These are phyloP conservation scores for Latheticus oryzae DNA, from an alignment of 2,888 invertebrate genomes.

Conservation along the genomic window DNA sequence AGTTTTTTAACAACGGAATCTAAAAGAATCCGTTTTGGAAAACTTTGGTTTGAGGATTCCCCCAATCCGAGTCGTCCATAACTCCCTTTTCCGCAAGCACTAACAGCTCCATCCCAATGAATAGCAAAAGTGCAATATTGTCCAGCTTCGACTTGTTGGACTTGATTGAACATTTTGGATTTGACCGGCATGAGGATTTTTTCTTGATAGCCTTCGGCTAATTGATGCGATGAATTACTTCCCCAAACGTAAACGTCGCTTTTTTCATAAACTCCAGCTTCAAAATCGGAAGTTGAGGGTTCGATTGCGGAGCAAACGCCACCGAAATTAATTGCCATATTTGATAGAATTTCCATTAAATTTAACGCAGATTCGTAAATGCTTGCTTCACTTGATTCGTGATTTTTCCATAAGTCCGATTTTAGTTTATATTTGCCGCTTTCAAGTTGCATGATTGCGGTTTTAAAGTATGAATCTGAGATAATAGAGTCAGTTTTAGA, in stretches of 20 bases:
- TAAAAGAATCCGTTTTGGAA: slow-evolving; percentile 69
- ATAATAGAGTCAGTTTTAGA: slow-evolving; percentile 48
- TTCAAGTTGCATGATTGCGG: slow-evolving; percentile 56
- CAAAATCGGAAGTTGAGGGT: slow-evolving; percentile 47
- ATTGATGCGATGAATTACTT: slow-evolving; percentile 74
- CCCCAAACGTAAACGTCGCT: slow-evolving; percentile 74
- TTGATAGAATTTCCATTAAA: slow-evolving; percentile 68
- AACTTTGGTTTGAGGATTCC: slow-evolving; percentile 71
- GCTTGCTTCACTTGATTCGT: slow-evolving; percentile 45
- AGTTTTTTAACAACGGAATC: slow-evolving; percentile 67
- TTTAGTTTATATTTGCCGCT: slow-evolving; percentile 51
- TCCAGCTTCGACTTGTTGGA: slow-evolving; percentile 73
- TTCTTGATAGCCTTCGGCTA: slow-evolving; percentile 72
- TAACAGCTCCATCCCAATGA: slow-evolving; percentile 70
- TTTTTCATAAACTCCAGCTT: slow-evolving; percentile 58
- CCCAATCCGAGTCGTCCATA: slow-evolving; percentile 74
- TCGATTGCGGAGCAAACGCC: slow-evolving; percentile 57
- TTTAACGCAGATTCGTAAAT: slow-evolving; percentile 69
- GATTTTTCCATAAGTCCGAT: slow-evolving; percentile 39
- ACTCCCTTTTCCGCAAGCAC: slow-evolving; percentile 74
- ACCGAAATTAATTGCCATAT: slow-evolving; percentile 64
- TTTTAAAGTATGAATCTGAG: slow-evolving; percentile 57
- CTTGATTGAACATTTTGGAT: slow-evolving; percentile 69
- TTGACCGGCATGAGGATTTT: slow-evolving; percentile 71
- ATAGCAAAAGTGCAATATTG: slow-evolving; percentile 75